Base-by-base conservation (phyloP, 2,113 vertebrate genomes). In the Mormyrus iriodes region DNA sequence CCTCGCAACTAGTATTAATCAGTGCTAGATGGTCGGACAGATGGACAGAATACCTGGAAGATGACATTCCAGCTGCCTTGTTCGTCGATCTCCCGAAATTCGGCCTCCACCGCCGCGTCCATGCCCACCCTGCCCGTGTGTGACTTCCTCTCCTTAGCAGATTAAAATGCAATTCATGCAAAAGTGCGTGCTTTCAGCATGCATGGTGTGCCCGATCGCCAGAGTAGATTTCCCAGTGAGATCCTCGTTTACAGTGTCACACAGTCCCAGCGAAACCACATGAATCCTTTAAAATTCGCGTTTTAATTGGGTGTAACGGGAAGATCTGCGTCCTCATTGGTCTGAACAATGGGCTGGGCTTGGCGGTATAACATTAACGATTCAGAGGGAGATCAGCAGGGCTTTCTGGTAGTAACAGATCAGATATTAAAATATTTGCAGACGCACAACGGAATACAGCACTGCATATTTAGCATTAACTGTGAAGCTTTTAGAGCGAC, bases 61-160 rank as follows among this genome's bases (percentile, higher is more conserved):
- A 98, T 94, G 95, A 95, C 94, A 94, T 91, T 95, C 98, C 98
- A 98, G 93, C 92, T 97, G 94, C 95, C 95, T 90, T 94, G 95
- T 93, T 97, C 96, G 95, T 99, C 98, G 94, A 98, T 97, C 95
- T 97, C 96, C 93, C 95, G 96, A 95, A 98, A 98, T 94, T 98
- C 97, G 94, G 95, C 96, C 95, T 98, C 97, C 95, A 98, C 97
- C 90, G 94, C 94, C 91, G 93, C 94, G 92, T 93, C 90, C 92
- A 94, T 92, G 79, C 91, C 90, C 90, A 88, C 88, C 86, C 89
- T 88, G 46, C 88, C 42, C 48, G 79, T 27, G 31, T n/a, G 15
- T 44, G 21, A 87, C 17, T 9, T 55, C 49, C 19, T 35, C 69
- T 12, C 15, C 27, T 51, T 83, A 79, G 35, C 17, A 17, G 8